phyloP scores from a whole-genome alignment of 64 coral and sea anemone species.

The Actinia tenebrosa region DNA sequence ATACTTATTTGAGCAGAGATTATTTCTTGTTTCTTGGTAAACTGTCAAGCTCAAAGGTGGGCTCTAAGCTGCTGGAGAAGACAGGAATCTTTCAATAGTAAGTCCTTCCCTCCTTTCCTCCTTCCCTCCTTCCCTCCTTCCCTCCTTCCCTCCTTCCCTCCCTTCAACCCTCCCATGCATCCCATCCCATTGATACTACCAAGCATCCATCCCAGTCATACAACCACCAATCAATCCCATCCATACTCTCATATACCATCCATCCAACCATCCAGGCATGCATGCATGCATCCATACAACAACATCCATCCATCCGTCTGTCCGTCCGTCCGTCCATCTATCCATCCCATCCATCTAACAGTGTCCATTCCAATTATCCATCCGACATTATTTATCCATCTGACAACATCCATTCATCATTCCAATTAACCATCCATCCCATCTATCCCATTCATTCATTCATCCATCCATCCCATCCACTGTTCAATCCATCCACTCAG shows the following conservation, averaged over 20 bases:
- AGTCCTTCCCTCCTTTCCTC: constrained; percentile 4
- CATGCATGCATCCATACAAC: not conserved
- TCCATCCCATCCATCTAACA: too few relatives aligned
- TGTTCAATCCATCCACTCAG: too few relatives aligned
- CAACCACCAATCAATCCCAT: not conserved
- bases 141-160: too few relatives aligned
- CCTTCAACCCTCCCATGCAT: too few relatives aligned
- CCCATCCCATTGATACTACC: not conserved
- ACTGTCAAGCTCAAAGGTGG: constrained; percentile 70
- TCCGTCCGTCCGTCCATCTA: not conserved
- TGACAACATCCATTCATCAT: not conserved
- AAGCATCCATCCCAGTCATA: not conserved
- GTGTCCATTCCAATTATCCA: too few relatives aligned
- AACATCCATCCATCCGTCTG: not conserved
- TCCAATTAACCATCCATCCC: not conserved
- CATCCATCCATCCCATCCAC: not conserved
- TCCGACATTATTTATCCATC: too few relatives aligned
- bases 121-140: not conserved
- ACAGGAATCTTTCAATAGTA: constrained; percentile 95
- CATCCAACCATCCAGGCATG: not conserved
- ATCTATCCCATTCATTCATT: not conserved
- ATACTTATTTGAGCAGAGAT: constrained; percentile 70
- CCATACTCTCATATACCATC: too few relatives aligned
- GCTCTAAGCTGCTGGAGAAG: constrained; percentile 73
- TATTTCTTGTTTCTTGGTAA: constrained; percentile 96